Percentiles rank a stretch among this genome's conserved stretches.
Evolutionary conservation across 2,797 vertebrate species (phyloP).

Genomic region (Peromyscus nudipes): DNA sequence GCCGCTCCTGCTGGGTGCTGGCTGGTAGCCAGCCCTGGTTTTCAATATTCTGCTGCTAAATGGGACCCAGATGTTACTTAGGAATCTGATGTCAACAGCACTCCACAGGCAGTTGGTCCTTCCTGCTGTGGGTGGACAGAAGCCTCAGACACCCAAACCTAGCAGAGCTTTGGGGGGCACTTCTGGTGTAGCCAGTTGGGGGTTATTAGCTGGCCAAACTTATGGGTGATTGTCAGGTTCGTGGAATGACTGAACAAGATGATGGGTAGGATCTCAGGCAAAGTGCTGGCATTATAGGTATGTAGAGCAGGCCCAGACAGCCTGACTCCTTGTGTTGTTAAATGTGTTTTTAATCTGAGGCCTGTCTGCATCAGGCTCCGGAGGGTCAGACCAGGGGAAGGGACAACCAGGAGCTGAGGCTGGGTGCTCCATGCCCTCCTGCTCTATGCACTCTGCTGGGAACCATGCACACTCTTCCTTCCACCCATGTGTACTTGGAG

Average conservation of each 20-base stretch:
- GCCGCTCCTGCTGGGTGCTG: neutral
- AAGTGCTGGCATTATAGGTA: neutral
- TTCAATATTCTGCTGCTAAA: neutral
- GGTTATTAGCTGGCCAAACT: neutral
- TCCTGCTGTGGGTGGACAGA: neutral
- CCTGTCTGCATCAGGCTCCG: neutral
- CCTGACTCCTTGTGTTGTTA: neutral
- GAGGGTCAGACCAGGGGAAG: neutral
- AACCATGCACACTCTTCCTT: neutral
- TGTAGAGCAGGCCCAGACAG: neutral
- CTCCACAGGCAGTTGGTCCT: neutral
- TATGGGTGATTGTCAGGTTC: neutral
- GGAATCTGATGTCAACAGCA: neutral
- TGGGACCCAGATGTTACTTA: conserved; percentile 1
- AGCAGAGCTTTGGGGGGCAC: neutral
- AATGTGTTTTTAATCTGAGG: neutral
- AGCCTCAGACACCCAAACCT: neutral
- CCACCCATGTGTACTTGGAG: neutral
- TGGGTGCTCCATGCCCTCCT: neutral
- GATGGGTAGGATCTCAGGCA: neutral
- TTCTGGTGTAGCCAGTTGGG: neutral
- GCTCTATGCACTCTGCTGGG: neutral
- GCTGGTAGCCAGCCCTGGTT: neutral
- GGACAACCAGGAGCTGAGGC: no score
- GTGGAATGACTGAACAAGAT: neutral